Conservation (phyloP, 2,888 invertebrate genomes). For the Tinea trinotella region DNA sequence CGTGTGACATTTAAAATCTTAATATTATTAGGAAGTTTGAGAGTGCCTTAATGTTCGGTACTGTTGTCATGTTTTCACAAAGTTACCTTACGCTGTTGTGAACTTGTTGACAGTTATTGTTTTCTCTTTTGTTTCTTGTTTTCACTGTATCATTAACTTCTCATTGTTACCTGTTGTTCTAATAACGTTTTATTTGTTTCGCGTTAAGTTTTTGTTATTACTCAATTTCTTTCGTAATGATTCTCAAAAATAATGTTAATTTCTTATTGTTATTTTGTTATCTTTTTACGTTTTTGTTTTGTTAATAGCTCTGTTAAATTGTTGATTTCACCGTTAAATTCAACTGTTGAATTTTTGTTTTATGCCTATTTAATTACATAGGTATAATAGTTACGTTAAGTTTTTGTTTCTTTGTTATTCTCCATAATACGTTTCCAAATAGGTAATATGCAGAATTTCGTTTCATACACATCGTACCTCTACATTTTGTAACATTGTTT, state of each 20-base stretch:
- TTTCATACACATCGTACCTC: no score
- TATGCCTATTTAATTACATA: no score
- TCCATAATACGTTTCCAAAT: no score
- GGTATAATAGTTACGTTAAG: background rate
- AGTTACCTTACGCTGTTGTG: constrained; percentile 25
- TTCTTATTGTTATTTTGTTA: constrained; percentile 26
- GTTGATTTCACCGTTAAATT: constrained; percentile 19
- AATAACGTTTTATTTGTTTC: constrained; percentile 8
- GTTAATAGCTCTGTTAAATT: constrained; percentile 21
- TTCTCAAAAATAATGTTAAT: constrained; percentile 20
- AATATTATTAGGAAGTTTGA: constrained; percentile 20
- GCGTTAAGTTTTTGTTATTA: constrained; percentile 19
- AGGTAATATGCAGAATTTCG: no score
- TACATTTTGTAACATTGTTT: no score
- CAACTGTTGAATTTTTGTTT: constrained; percentile 26
- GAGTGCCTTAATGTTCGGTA: constrained; percentile 65
- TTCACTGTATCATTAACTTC: constrained; percentile 17
- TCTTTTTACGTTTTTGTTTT: constrained; percentile 25
- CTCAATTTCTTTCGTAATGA: constrained; percentile 19
- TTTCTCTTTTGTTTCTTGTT: constrained; percentile 16
- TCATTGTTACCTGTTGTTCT: constrained; percentile 18
- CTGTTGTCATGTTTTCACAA: constrained; percentile 36
- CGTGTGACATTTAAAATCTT: background rate
- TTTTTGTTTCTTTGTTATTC: constrained; percentile 24
- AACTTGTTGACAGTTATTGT: constrained; percentile 28